These are phyloP conservation scores for Nestor notabilis DNA, from an alignment of 2,113 vertebrate genomes.

Conservation along the genomic window DNA sequence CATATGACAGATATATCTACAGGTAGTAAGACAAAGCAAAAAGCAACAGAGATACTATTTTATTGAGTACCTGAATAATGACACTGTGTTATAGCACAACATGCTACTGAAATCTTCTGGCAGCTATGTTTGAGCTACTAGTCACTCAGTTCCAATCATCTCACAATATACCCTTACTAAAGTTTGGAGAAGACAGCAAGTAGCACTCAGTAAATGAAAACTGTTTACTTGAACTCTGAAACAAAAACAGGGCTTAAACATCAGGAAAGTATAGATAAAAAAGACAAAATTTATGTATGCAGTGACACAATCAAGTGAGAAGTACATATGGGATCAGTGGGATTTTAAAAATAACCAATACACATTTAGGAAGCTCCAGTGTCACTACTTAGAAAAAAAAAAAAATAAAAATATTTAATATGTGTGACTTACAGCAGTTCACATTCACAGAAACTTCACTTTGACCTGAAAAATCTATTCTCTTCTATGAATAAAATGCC, in stretches of 20 bases:
- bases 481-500: not conserved
- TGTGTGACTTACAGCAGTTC: not conserved
- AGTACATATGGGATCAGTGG: not conserved
- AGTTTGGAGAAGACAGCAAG: not conserved
- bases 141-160: not conserved
- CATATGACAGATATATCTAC: rapidly evolving
- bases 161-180: not conserved
- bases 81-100: not conserved
- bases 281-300: not conserved
- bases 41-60: not conserved
- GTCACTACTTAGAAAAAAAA: not conserved
- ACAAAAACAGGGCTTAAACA: not conserved
- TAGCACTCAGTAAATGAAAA: not conserved
- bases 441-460: not conserved
- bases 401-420: not conserved
- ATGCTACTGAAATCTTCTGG: not conserved
- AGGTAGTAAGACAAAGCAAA: not conserved
- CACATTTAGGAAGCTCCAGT: not conserved
- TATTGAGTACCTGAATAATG: not conserved
- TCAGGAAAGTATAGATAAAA: not conserved
- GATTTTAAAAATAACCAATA: not conserved
- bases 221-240: not conserved
- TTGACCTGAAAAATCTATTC: not conserved
- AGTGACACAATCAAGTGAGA: not conserved
- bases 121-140: not conserved